phyloP scores from a whole-genome alignment of 2,888 invertebrate genomes.

The Byasa hedistus region DNA sequence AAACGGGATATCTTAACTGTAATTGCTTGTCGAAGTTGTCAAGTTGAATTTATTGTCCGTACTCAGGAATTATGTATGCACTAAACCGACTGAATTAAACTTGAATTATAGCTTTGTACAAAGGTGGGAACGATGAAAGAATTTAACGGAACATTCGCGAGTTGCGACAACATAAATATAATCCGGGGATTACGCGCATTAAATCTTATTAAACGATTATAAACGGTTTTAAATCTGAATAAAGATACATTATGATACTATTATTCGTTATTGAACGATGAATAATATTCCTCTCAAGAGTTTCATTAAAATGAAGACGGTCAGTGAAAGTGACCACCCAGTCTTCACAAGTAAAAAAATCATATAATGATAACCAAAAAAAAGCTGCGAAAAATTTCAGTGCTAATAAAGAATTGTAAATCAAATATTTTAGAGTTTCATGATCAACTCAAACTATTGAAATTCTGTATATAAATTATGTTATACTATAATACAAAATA shows the following conservation, averaged over 20 bases:
- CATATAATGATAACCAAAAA: too few relatives aligned
- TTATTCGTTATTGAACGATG: neutral
- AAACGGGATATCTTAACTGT: constrained; percentile 31
- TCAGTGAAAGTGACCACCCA: neutral
- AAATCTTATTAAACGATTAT: constrained; percentile 5
- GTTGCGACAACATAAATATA: neutral
- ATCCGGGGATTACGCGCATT: constrained; percentile 7
- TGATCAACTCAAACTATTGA: too few relatives aligned
- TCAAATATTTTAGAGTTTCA: too few relatives aligned
- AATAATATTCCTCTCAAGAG: neutral
- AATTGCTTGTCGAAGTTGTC: constrained; percentile 31
- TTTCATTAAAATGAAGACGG: neutral
- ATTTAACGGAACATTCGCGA: constrained; percentile 7
- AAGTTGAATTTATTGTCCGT: constrained; percentile 30
- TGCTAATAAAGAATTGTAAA: too few relatives aligned
- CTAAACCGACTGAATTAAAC: constrained; percentile 13
- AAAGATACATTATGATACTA: neutral
- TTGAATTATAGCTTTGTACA: constrained; percentile 16
- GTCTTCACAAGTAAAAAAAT: neutral
- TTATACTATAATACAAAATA: too few relatives aligned
- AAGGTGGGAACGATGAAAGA: neutral
- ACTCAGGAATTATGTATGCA: constrained; percentile 21
- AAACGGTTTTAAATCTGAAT: neutral
- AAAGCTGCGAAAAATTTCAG: too few relatives aligned
- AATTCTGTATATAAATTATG: too few relatives aligned